phyloP scores from a whole-genome alignment of 2,797 vertebrate species.

The Chloroceryle amazona region DNA sequence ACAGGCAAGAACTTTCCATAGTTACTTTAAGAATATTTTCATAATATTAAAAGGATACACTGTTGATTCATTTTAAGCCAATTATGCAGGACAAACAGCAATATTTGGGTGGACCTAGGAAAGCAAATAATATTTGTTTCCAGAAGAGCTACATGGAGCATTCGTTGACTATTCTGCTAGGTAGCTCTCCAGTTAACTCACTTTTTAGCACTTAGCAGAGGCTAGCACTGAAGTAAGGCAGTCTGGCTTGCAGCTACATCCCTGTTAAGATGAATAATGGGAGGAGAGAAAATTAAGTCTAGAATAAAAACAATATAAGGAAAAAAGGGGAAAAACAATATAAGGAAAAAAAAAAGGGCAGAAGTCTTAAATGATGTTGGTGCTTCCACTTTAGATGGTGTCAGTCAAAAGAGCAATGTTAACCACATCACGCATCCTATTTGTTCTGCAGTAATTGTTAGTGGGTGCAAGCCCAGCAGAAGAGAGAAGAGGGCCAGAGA shows the following conservation, averaged over 20 bases:
- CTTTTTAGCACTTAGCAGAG: neutral
- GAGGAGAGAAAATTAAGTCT: neutral
- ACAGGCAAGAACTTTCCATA: neutral
- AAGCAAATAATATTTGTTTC: constrained; percentile 9
- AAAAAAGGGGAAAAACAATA: no score
- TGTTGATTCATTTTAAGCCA: constrained; percentile 6
- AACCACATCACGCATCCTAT: neutral
- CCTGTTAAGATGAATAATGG: neutral
- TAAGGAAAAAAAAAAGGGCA: neutral
- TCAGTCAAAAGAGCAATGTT: neutral
- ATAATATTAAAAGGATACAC: neutral
- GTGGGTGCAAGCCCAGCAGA: neutral
- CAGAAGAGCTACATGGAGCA: neutral
- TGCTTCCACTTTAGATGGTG: neutral
- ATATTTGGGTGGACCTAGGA: constrained; percentile 11
- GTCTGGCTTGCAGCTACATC: neutral
- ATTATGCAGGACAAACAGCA: constrained; percentile 37
- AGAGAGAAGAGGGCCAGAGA: neutral
- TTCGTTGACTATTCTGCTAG: neutral
- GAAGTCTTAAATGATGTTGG: neutral
- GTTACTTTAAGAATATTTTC: neutral
- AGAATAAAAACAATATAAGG: neutral
- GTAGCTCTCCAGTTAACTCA: constrained; percentile 14
- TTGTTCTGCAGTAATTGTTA: neutral
- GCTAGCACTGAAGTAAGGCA: neutral